A percentile compares a stretch with the other conserved stretches of the same genome.
Conservation (phyloP, 2,113 vertebrate genomes). For the Tyrannus savana region DNA sequence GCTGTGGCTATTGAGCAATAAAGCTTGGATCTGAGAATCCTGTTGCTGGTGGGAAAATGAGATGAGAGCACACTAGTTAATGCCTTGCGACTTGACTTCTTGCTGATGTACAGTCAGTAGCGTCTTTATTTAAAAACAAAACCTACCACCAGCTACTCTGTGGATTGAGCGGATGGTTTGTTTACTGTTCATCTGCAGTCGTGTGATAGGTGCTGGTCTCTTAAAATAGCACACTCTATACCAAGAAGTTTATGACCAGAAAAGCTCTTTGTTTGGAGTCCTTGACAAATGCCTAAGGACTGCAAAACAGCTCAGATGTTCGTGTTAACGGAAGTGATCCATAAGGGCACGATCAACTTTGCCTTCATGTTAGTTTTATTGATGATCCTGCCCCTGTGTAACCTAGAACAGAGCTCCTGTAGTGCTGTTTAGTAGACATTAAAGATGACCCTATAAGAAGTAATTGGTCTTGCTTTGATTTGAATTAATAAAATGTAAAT, state of each 20-base stretch:
- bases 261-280: neutral
- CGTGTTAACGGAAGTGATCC: neutral
- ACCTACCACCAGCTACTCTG: constrained; percentile 30
- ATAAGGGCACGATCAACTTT: accelerated
- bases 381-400: neutral
- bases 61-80: constrained; percentile 37
- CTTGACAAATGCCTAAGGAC: neutral
- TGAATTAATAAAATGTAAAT: neutral
- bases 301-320: neutral
- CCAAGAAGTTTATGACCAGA: neutral
- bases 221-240: neutral
- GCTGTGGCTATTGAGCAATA: constrained; percentile 61
- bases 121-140: constrained; percentile 57
- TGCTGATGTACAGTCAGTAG: constrained; percentile 53
- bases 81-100: constrained; percentile 57
- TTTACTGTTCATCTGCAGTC: constrained; percentile 5
- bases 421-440: neutral
- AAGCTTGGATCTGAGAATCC: constrained; percentile 56
- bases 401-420: neutral
- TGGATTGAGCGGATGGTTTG: neutral
- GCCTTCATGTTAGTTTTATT: neutral
- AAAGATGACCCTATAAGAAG: neutral
- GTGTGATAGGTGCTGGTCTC: neutral
- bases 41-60: constrained; percentile 65
- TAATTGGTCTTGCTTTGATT: neutral